These are phyloP conservation scores for Tiliqua scincoides DNA, from an alignment of 2,113 vertebrate species.

Conservation along the genomic window DNA sequence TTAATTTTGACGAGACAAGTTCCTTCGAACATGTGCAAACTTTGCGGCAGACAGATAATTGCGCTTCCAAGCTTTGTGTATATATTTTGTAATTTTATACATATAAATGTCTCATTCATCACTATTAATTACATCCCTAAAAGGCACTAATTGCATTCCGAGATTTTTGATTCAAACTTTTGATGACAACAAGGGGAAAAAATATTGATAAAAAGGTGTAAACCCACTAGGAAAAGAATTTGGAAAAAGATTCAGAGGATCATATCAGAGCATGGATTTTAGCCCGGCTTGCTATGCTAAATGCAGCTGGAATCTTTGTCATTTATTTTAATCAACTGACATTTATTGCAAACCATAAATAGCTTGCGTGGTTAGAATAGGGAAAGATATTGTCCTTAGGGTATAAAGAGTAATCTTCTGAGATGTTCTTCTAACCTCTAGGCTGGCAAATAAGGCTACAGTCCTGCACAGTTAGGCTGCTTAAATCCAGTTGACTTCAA, in stretches of 20 bases:
- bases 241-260: slow-evolving; percentile 50
- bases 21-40: slow-evolving; percentile 17
- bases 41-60: slow-evolving; percentile 9
- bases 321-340: slow-evolving; percentile 68
- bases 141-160: slow-evolving; percentile 33
- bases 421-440: neutral
- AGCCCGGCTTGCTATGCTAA: slow-evolving; percentile 63
- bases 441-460: neutral
- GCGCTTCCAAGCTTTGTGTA: neutral
- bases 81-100: neutral
- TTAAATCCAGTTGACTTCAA: neutral
- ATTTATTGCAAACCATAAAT: slow-evolving; percentile 36
- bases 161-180: slow-evolving; percentile 2
- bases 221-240: slow-evolving; percentile 37
- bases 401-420: slow-evolving; percentile 4
- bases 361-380: slow-evolving; percentile 42
- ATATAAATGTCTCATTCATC: neutral
- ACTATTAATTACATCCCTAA: neutral
- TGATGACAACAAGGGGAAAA: slow-evolving; percentile 46
- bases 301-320: slow-evolving; percentile 60
- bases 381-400: slow-evolving; percentile 16
- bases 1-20: slow-evolving; percentile 31
- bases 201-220: slow-evolving; percentile 31
- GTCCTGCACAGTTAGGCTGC: neutral
- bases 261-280: slow-evolving; percentile 33